Percentiles rank a stretch among this genome's conserved stretches.
phyloP scores from a whole-genome alignment of 2,888 invertebrate genomes.

The Acrobasis suavella region DNA sequence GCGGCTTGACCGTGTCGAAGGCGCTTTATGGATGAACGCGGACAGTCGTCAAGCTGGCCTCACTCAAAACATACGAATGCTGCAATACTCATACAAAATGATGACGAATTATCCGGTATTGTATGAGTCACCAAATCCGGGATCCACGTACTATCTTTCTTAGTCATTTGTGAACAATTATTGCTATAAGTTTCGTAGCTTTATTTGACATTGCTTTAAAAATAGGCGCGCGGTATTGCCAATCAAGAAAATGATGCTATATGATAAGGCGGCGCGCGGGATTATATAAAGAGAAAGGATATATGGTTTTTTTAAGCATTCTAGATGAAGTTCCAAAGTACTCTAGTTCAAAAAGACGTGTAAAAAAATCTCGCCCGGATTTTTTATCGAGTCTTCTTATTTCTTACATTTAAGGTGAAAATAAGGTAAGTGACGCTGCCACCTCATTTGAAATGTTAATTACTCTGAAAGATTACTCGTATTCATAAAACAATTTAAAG shows the following conservation, averaged over 20 bases:
- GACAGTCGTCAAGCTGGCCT: not conserved
- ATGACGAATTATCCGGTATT: slow-evolving; percentile 14
- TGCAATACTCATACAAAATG: too few relatives aligned
- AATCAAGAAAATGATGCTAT: slow-evolving; percentile 13
- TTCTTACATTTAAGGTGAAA: too few relatives aligned
- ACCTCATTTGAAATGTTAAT: too few relatives aligned
- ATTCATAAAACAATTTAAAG: too few relatives aligned
- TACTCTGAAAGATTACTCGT: too few relatives aligned
- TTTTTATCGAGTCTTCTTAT: too few relatives aligned
- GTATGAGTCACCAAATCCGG: slow-evolving; percentile 17
- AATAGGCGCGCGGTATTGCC: not conserved
- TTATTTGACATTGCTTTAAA: slow-evolving; percentile 7
- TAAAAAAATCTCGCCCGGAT: too few relatives aligned
- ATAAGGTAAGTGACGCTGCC: too few relatives aligned
- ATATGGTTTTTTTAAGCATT: too few relatives aligned
- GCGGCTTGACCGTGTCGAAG: too few relatives aligned
- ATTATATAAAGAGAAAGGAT: not conserved
- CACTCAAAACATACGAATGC: not conserved
- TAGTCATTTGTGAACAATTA: slow-evolving; percentile 17
- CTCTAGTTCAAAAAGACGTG: too few relatives aligned
- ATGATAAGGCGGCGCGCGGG: slow-evolving; percentile 2
- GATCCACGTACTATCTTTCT: slow-evolving; percentile 13
- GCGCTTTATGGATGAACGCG: slow-evolving; percentile 3
- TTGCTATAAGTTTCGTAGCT: slow-evolving; percentile 12
- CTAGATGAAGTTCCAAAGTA: too few relatives aligned